These are phyloP conservation scores for Lophius americanus DNA, from an alignment of 2,797 vertebrate species.

Conservation along the genomic window DNA sequence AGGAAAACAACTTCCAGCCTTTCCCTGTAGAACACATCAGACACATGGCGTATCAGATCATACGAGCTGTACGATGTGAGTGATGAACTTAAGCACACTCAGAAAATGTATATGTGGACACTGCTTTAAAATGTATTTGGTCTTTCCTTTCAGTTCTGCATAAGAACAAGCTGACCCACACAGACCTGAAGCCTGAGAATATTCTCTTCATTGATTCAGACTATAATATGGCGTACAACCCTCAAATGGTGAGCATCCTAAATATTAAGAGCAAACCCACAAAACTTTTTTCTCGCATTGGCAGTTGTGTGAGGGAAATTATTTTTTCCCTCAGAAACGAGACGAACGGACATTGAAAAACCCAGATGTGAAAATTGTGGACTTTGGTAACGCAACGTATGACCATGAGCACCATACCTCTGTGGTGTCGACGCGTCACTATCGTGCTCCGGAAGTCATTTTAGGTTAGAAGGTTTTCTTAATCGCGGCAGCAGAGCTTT, in stretches of 20 bases:
- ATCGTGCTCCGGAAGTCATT: slow-evolving; percentile 97
- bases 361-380: slow-evolving; percentile 94
- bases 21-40: slow-evolving; percentile 93
- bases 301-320: neutral
- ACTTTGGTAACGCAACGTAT: slow-evolving; percentile 97
- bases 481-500: neutral
- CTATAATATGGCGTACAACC: slow-evolving; percentile 90
- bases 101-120: neutral
- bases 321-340: slow-evolving; percentile 81
- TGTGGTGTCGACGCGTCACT: slow-evolving; percentile 96
- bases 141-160: slow-evolving; percentile 87
- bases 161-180: slow-evolving; percentile 95
- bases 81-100: slow-evolving; percentile 28
- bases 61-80: slow-evolving; percentile 92
- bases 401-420: slow-evolving; percentile 97
- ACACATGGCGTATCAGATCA: slow-evolving; percentile 94
- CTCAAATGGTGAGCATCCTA: slow-evolving; percentile 83
- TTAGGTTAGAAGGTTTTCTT: slow-evolving; percentile 83
- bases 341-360: slow-evolving; percentile 92
- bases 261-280: neutral
- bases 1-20: slow-evolving; percentile 95
- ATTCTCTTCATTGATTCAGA: slow-evolving; percentile 95
- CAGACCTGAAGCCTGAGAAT: slow-evolving; percentile 98
- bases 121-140: slow-evolving; percentile 5
- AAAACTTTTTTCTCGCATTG: neutral